Evolutionary conservation across 2,888 invertebrate genomes (phyloP).

Genomic region (Tenthredo notha): DNA sequence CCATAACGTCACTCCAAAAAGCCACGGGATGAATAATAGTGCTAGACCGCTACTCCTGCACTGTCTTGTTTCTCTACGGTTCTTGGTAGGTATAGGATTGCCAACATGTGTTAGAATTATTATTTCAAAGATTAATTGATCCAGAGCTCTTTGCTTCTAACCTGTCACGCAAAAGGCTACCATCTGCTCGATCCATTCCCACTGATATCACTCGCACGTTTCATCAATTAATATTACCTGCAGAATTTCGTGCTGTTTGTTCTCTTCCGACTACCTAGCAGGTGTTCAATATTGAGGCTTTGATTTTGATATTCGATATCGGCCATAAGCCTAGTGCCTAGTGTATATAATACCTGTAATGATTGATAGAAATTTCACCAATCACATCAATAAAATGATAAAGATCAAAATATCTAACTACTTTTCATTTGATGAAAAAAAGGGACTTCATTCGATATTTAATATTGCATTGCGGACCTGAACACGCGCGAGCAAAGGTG

Average conservation of each 20-base stretch:
- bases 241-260: constrained; percentile 42
- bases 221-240: constrained; percentile 61
- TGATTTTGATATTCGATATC: constrained; percentile 28
- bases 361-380: constrained; percentile 9
- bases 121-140: constrained; percentile 63
- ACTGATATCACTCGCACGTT: constrained; percentile 62
- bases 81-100: constrained; percentile 47
- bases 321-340: background rate
- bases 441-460: background rate
- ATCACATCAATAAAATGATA: constrained; percentile 24
- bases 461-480: background rate
- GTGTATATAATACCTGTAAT: background rate
- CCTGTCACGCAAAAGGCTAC: constrained; percentile 54
- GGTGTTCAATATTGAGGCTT: constrained; percentile 30
- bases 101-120: constrained; percentile 62
- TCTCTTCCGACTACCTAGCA: constrained; percentile 44
- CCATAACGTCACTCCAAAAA: constrained; percentile 48
- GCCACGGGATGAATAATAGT: constrained; percentile 53
- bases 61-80: constrained; percentile 40
- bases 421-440: background rate
- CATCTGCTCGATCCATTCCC: constrained; percentile 63
- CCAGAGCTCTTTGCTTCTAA: constrained; percentile 55
- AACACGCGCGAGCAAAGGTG: constrained; percentile 9
- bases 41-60: constrained; percentile 41
- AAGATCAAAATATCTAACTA: constrained; percentile 2